phyloP scores from a whole-genome alignment of 2,113 vertebrate genomes.

The Pontoporia blainvillei region DNA sequence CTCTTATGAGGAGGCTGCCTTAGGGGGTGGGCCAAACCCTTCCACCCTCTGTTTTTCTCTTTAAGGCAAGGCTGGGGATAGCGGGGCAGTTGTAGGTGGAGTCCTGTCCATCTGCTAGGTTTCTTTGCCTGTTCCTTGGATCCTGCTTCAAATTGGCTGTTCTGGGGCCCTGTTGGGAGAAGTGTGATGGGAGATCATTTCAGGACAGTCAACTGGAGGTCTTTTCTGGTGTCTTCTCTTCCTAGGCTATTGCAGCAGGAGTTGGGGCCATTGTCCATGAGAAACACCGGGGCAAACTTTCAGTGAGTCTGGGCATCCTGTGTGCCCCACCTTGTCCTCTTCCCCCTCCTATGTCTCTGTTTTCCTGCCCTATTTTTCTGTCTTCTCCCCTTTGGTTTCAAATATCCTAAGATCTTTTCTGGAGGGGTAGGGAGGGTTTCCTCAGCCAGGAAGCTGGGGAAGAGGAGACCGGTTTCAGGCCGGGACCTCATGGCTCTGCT shows the following conservation, averaged over 20 bases:
- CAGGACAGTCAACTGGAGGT: neutral
- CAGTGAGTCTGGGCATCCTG: slow-evolving; percentile 29
- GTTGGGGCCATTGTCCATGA: slow-evolving; percentile 2
- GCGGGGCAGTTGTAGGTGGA: accelerated
- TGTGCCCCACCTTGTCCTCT: neutral
- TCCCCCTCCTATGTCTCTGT: neutral
- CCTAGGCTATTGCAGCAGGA: slow-evolving; percentile 45
- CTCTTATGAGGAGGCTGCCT: neutral
- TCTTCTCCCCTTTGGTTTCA: neutral
- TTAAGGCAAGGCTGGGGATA: neutral
- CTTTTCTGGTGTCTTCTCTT: neutral
- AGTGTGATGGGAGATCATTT: neutral
- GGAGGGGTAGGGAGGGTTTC: neutral
- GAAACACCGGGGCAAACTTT: neutral
- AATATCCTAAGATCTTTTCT: neutral
- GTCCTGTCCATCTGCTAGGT: accelerated
- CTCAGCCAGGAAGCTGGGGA: neutral
- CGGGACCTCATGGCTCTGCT: neutral
- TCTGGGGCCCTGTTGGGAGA: neutral
- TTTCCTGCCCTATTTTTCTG: neutral
- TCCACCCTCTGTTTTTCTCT: neutral
- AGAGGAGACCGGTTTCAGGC: neutral
- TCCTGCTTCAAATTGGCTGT: accelerated
- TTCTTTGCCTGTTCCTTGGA: neutral
- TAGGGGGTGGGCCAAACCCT: too few species aligned